Base-by-base conservation (phyloP, 2,888 invertebrate genomes). In the Cinara cedri region DNA sequence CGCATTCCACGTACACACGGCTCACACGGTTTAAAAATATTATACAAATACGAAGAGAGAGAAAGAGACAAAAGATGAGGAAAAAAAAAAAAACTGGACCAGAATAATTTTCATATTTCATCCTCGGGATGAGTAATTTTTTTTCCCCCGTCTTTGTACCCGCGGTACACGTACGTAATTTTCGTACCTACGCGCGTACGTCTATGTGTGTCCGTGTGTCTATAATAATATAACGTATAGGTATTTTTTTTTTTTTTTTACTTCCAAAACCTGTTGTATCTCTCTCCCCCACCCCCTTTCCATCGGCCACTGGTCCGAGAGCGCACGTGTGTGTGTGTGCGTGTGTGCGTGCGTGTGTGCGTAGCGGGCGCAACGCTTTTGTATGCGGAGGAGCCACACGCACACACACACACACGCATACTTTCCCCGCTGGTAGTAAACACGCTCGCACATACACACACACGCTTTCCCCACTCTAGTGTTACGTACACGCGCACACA, bases 51-150 rank as follows among this genome's bases (percentile, higher is more conserved):
- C 60, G 1, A 14, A 11, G 1, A 11, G 21, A 55, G 1, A 55
- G 21, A 55, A 9, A 51, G 3, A 51, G 11, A 13, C 13, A 16
- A 51, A 16, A 14, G 16, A 34, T 6, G 54, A 9, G 16, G 14
- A 26, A 60, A 26, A 49, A 46, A 16, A 24, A 19, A 60, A 34
- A 74, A 74, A 62, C 72, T 63, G 72, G 72, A 74, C 72, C 72
- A 63, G 62, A 74, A 74, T 63, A 63, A 62, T 74, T 74, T 74
- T 74, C 62, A 72, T 72, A 62, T 72, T 72, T 72, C 49, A 72
- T 72, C 72, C 42, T 49, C n/a, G 49, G 60, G 72, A 72, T 34
- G 60, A 62, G 60, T 60, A 34, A 62, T 72, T 60, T 63, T 19
- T 19, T 24, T n/a, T 16, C 2, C n/a, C 16, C n/a, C 62, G 1